Conservation (phyloP, 2,113 vertebrate species). For the Dinomys branickii region DNA sequence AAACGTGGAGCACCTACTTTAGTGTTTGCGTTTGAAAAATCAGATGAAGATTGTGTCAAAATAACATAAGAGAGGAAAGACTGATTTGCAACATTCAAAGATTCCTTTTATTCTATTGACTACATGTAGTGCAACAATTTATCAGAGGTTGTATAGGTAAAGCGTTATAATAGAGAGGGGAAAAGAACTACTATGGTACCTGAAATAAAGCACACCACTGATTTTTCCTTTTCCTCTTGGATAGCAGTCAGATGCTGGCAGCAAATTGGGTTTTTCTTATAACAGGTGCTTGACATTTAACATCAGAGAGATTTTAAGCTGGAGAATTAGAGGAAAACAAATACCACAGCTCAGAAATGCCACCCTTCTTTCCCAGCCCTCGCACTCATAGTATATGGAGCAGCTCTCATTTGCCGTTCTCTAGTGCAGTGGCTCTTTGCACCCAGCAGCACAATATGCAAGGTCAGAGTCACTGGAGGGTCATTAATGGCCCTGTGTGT, state of each 20-base stretch:
- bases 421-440: neutral
- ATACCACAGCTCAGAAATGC: neutral
- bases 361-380: neutral
- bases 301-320: slow-evolving; percentile 20
- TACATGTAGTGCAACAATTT: neutral
- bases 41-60: neutral
- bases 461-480: neutral
- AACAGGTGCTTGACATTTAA: neutral
- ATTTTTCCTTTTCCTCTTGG: neutral
- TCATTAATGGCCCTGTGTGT: neutral
- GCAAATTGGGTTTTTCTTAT: neutral
- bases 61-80: neutral
- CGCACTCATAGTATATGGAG: neutral
- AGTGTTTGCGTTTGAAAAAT: neutral
- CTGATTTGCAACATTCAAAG: neutral
- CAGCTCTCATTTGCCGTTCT: neutral
- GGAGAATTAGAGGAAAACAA: neutral
- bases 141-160: neutral
- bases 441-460: accelerated
- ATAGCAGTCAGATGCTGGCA: neutral
- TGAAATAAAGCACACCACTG: neutral
- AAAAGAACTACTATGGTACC: neutral
- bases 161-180: neutral
- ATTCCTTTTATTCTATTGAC: neutral
- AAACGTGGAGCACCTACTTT: neutral